Evolutionary conservation across 37 sponge, comb jelly and placozoan genomes (phyloP), one percentile per base, ranked within the genome.

Genomic region (Spongia lamella): DNA sequence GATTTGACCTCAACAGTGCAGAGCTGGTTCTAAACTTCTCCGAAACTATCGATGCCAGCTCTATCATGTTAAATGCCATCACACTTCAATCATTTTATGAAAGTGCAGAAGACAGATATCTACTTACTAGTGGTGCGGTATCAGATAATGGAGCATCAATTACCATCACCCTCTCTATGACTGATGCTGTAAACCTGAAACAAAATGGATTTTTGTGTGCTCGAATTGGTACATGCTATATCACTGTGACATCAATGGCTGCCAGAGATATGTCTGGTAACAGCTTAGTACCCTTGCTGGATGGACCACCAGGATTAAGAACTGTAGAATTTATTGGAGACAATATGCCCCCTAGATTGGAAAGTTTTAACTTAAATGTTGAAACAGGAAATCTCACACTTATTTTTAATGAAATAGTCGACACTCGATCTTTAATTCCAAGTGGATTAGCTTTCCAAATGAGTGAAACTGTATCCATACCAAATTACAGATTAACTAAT

Each of bases 401-500:
- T 31, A 38, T 61, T n/a, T 95, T 95, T 53, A 66, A 79, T 85
- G 96, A 95, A 60, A 77, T 93, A 37, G 71, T 93, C 27, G 90
- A 90, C 59, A 78, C 72, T 15, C 59, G 90, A 25, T 56, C 36
- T 11, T 67, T 90, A 5, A 62, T 62, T 34, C 67, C 78, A 22
- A 76, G 73, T 76, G 79, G 86, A 20, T 27, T 90, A 20, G 43
- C 77, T 1, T 56, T 90, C 17, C 86, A 82, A 17, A 59, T 64
- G 7, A 62, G 36, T 38, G 65, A 66, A 22, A 43, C 40, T 56
- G 55, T 66, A 20, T 61, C 61, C 19, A n/a, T 38, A 25, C 61
- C 70, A 0, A 50, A 40, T 5, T 93, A 95, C 77, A 52, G 86
- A 29, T 80, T 95, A 35, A 88, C 83, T 27, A 86, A 89, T 56